Percentiles rank a stretch among this genome's conserved stretches.
Evolutionary conservation across 1,140 invertebrate species (phyloP).

Genomic region (Phymastichus coffea): DNA sequence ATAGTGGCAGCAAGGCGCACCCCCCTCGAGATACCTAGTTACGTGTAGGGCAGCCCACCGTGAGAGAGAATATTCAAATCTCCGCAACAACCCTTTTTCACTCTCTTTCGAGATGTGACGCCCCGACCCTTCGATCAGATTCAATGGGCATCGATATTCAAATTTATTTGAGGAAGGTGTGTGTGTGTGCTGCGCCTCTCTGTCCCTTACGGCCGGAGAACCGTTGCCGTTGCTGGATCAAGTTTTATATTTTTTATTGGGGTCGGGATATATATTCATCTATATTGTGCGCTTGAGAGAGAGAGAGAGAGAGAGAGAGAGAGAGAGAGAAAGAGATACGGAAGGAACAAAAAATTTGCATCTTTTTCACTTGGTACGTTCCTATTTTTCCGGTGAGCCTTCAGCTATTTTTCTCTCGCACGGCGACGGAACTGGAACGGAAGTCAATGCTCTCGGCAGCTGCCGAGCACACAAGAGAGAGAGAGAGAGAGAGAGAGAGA

Average conservation of each 20-base stretch:
- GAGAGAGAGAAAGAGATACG: too few species aligned
- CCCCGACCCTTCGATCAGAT: conserved; percentile 56
- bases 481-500: not conserved
- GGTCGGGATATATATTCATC: conserved; percentile 32
- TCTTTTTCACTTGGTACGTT: conserved; percentile 43
- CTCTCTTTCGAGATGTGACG: conserved; percentile 29
- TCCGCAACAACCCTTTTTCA: conserved; percentile 50
- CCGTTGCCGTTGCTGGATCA: conserved; percentile 44
- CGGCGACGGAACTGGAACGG: conserved; percentile 48
- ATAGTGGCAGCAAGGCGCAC: conserved; percentile 4
- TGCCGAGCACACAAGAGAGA: not conserved
- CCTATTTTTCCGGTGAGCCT: conserved; percentile 29
- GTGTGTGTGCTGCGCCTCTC: conserved; percentile 27
- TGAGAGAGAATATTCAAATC: conserved; percentile 57
- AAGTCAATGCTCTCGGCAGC: conserved; percentile 37
- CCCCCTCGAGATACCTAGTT: conserved; percentile 42
- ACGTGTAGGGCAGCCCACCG: too few species aligned
- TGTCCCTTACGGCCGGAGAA: conserved; percentile 37
- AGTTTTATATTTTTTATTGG: conserved; percentile 37
- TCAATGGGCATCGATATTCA: conserved; percentile 59
- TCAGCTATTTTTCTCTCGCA: not conserved
- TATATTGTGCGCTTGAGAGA: too few species aligned
- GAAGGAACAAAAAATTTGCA: conserved; percentile 56
- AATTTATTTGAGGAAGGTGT: conserved; percentile 55
- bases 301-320: too few species aligned